Conservation (phyloP, 2,888 invertebrate genomes). For the Buathra laborator region DNA sequence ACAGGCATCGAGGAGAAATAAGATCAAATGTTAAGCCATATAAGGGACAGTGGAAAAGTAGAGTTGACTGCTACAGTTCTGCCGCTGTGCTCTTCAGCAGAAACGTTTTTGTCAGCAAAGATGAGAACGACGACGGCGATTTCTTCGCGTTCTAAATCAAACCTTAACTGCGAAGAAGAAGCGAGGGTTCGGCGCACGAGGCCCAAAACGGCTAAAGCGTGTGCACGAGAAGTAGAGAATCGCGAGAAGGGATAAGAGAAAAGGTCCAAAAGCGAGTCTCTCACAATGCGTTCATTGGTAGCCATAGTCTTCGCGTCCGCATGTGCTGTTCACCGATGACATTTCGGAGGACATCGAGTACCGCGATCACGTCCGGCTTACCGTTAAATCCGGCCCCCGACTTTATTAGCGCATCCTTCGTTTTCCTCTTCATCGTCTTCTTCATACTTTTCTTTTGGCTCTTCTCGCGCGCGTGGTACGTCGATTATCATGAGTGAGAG, state of each 20-base stretch:
- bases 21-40: constrained; percentile 68
- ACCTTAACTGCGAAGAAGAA: constrained; percentile 62
- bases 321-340: constrained; percentile 21
- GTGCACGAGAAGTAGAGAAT: constrained; percentile 45
- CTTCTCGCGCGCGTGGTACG: constrained; percentile 67
- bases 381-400: constrained; percentile 73
- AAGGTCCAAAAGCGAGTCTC: constrained; percentile 26
- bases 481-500: constrained; percentile 75
- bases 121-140: constrained; percentile 70
- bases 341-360: constrained; percentile 71
- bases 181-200: constrained; percentile 24
- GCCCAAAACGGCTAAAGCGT: constrained; percentile 57
- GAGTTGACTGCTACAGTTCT: constrained; percentile 61
- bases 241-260: constrained; percentile 38
- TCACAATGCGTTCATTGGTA: constrained; percentile 26
- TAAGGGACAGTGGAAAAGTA: constrained; percentile 76
- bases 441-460: constrained; percentile 64
- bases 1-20: constrained; percentile 19
- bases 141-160: constrained; percentile 75
- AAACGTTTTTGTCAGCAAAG: constrained; percentile 72
- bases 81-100: constrained; percentile 66
- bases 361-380: constrained; percentile 77
- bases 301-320: constrained; percentile 20
- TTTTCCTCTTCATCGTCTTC: constrained; percentile 71
- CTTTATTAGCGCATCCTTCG: constrained; percentile 73